These are phyloP conservation scores for Xanthia icteritia DNA, from an alignment of 2,888 invertebrate genomes.

Conservation along the genomic window DNA sequence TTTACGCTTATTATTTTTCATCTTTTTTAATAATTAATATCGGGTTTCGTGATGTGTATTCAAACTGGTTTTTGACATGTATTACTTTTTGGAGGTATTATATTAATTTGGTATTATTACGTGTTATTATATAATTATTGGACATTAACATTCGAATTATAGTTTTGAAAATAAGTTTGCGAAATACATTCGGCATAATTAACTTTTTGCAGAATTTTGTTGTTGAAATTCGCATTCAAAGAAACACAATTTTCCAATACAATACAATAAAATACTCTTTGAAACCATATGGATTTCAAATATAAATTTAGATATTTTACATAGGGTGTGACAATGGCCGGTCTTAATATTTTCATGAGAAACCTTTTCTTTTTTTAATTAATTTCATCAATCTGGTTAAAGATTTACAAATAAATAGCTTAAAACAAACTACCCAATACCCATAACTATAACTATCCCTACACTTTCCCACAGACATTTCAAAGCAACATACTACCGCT, in stretches of 20 bases:
- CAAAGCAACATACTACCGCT: conserved; percentile 41
- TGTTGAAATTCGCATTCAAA: too few species aligned
- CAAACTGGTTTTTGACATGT: conserved; percentile 38
- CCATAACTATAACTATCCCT: too few species aligned
- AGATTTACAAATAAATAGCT: too few species aligned
- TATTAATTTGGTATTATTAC: conserved; percentile 29
- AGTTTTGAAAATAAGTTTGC: background rate
- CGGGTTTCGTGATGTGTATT: conserved; percentile 30
- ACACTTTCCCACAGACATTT: background rate
- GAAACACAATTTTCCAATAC: too few species aligned
- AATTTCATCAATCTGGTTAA: too few species aligned
- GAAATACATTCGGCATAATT: background rate
- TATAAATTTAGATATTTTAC: too few species aligned
- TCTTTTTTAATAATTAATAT: conserved; percentile 50
- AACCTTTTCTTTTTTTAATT: too few species aligned
- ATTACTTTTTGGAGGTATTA: conserved; percentile 29
- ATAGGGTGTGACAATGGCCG: too few species aligned
- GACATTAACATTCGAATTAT: conserved; percentile 25
- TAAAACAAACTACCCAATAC: too few species aligned
- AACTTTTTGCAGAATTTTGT: background rate
- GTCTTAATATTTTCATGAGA: too few species aligned
- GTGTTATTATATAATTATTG: conserved; percentile 43
- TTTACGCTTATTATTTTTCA: conserved; percentile 38
- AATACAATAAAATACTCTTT: too few species aligned
- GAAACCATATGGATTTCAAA: too few species aligned